These are phyloP conservation scores for Hecatera dysodea DNA, from an alignment of 2,888 invertebrate species.

Conservation along the genomic window DNA sequence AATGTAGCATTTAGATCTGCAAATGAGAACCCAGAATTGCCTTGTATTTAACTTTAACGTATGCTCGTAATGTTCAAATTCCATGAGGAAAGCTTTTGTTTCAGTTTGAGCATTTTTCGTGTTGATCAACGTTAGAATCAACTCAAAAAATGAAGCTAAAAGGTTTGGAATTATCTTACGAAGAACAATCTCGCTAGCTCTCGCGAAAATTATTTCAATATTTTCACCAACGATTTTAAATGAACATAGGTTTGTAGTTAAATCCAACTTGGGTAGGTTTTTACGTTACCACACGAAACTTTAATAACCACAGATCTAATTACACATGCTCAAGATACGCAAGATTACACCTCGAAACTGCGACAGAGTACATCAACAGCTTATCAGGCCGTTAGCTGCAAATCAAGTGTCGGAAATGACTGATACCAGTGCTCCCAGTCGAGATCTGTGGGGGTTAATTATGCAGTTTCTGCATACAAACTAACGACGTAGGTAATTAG, in stretches of 20 bases:
- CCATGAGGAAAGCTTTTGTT: constrained; percentile 9
- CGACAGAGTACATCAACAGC: constrained; percentile 32
- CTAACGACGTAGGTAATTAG: constrained; percentile 46
- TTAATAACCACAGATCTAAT: constrained; percentile 2
- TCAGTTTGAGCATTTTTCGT: not conserved
- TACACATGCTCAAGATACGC: constrained; percentile 11
- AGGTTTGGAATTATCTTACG: not conserved
- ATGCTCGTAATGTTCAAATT: constrained; percentile 43
- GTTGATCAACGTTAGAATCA: not conserved
- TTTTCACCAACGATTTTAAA: not conserved
- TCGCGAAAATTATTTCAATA: not conserved
- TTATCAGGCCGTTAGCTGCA: constrained; percentile 49
- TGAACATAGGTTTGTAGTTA: not conserved
- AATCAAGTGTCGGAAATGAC: constrained; percentile 61
- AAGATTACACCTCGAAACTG: constrained; percentile 26
- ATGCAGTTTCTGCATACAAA: constrained; percentile 38
- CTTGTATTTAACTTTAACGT: constrained; percentile 35
- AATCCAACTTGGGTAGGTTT: not conserved
- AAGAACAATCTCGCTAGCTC: not conserved
- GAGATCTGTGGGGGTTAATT: constrained; percentile 50
- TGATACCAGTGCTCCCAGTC: constrained; percentile 26
- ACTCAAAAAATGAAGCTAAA: not conserved
- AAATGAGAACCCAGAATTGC: constrained; percentile 44
- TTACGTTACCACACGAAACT: not conserved
- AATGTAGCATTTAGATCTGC: constrained; percentile 31